Base-by-base conservation (phyloP, 2,113 vertebrate genomes). In the Sorex fumeus region DNA sequence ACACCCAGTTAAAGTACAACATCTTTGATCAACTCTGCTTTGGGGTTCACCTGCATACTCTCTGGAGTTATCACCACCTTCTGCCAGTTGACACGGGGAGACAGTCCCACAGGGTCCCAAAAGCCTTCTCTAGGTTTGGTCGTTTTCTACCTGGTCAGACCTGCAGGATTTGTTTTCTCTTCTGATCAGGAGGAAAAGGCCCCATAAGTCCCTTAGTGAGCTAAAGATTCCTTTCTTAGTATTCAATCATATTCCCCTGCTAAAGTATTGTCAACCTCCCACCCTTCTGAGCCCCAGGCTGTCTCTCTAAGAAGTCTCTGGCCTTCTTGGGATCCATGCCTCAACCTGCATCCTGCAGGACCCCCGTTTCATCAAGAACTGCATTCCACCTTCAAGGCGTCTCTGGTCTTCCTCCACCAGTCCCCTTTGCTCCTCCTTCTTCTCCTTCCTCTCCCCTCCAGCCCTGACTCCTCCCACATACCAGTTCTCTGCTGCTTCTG, bases 231-330 rank as follows among this genome's bases (percentile, higher is more conserved):
- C 11, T 71, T 67, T 19, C 82, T 94, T 85, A 34, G 43, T 93
- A 92, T 93, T 91, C 84, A 62, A 4, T 21, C 75, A 66, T 69
- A 30, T 87, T 36, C 70, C 81, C 69, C 64, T 69, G 30, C 69
- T 84, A 82, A 91, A 84, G 75, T 21, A 84, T n/a, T 78, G 81
- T 92, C 89, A 93, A 28, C 69, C 28, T 30, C 27, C 47, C 45
- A 25, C 84, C 78, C 87, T 91, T 27, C n/a, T 78, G 50, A 75
- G 71, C 82, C 77, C 23, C n/a, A 15, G 78, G 94, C 89, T 93
- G 25, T 64, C 91, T 91, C 50, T 95, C 87, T 47, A 32, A 78
- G 80, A 70, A 13, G 28, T 89, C 64, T 91, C 34, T 34, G 45
- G n/a, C 32, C 43, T 79, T 57, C 9, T 74, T 27, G 57, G 5